These are phyloP conservation scores for Amazona vittata DNA, from an alignment of 2,113 vertebrate species.

Conservation along the genomic window DNA sequence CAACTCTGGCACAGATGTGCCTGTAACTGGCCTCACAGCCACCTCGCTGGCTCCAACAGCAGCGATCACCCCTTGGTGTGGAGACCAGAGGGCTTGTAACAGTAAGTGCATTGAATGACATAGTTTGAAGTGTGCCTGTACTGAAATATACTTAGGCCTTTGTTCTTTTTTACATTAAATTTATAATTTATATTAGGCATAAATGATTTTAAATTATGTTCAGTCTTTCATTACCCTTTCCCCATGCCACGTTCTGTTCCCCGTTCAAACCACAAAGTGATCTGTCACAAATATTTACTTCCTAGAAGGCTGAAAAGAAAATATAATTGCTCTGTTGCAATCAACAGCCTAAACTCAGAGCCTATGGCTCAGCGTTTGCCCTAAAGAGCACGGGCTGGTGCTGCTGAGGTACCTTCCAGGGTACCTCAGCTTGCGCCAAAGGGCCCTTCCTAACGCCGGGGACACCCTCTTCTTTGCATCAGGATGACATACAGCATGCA, in stretches of 20 bases:
- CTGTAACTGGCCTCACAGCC: rapidly evolving
- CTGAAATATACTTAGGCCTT: neutral
- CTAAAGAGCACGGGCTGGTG: neutral
- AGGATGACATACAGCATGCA: neutral
- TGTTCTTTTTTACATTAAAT: neutral
- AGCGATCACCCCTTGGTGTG: neutral
- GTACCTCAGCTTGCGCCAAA: neutral
- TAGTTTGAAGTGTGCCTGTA: neutral
- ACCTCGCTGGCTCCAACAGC: rapidly evolving
- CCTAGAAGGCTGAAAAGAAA: neutral
- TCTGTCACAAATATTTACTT: neutral
- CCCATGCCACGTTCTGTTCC: neutral
- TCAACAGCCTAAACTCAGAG: neutral
- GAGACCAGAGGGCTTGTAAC: neutral
- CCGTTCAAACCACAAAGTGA: neutral
- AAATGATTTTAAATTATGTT: neutral
- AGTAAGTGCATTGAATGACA: neutral
- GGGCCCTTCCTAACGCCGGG: neutral
- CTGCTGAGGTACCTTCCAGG: neutral
- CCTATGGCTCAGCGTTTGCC: neutral
- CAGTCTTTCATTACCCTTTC: neutral
- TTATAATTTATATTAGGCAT: neutral
- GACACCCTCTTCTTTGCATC: neutral
- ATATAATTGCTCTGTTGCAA: neutral
- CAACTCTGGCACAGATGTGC: rapidly evolving